Percentiles rank a stretch among this genome's conserved stretches.
phyloP scores from a whole-genome alignment of 2,113 vertebrate species.

The Psilopsiagon aymara region DNA sequence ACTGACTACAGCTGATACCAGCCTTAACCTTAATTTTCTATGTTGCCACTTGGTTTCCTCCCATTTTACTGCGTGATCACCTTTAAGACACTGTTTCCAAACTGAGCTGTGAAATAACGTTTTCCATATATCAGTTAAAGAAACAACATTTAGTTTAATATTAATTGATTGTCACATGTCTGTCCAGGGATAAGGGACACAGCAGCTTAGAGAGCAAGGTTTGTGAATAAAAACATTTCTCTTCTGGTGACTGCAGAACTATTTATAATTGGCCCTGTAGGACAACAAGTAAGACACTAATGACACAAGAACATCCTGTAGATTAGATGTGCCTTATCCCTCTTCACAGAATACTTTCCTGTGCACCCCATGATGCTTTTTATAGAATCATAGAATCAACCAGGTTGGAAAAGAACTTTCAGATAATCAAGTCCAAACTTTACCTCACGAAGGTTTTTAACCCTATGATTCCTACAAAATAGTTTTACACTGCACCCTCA shows the following conservation, averaged over 20 bases:
- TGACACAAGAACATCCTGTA: background rate
- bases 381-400: background rate
- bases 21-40: background rate
- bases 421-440: background rate
- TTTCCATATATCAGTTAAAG: background rate
- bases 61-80: background rate
- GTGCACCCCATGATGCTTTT: background rate
- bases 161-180: conserved; percentile 17
- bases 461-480: background rate
- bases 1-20: background rate
- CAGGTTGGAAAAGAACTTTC: background rate
- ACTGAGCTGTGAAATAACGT: background rate
- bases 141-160: conserved; percentile 22
- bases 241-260: background rate
- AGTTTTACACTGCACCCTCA: background rate
- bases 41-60: background rate
- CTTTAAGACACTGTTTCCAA: background rate
- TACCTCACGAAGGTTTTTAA: background rate
- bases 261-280: background rate
- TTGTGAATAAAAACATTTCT: background rate
- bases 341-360: background rate
- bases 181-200: background rate
- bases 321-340: background rate
- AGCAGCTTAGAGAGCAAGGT: background rate
- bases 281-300: background rate